Evolutionary conservation across 2,888 invertebrate species (phyloP).

Genomic region (Operophtera brumata): DNA sequence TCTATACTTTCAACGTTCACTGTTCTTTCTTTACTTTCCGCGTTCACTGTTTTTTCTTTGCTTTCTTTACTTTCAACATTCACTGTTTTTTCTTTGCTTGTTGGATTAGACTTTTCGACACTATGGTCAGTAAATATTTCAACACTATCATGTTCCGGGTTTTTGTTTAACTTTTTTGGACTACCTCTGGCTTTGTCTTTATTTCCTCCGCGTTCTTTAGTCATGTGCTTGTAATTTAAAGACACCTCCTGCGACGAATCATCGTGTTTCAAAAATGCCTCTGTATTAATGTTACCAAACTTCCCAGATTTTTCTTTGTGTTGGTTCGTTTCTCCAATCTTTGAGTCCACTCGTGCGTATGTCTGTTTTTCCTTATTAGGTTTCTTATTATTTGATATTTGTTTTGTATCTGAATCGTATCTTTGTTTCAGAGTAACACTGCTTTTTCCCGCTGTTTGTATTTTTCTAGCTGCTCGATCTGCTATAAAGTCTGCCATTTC

Average conservation of each 20-base stretch:
- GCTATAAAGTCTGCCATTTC: constrained; percentile 46
- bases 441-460: constrained; percentile 29
- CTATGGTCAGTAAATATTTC: constrained; percentile 7
- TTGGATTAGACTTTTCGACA: constrained; percentile 1
- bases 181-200: constrained; percentile 2
- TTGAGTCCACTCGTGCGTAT: not conserved
- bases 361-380: constrained; percentile 19
- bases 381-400: constrained; percentile 1
- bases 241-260: constrained; percentile 25
- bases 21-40: not conserved
- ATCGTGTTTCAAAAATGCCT: constrained; percentile 26
- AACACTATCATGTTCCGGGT: not conserved
- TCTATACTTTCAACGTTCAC: not conserved
- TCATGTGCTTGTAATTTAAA: constrained; percentile 39
- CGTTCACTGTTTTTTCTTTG: not conserved
- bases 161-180: not conserved
- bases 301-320: too few species aligned
- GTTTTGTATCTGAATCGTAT: too few species aligned
- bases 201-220: too few species aligned
- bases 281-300: constrained; percentile 22
- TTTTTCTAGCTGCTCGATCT: constrained; percentile 44
- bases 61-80: not conserved
- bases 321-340: too few species aligned
- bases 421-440: not conserved
- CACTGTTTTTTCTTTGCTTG: not conserved